Base-by-base conservation (phyloP, 2,888 invertebrate genomes). In the Ectemnius cavifrons region DNA sequence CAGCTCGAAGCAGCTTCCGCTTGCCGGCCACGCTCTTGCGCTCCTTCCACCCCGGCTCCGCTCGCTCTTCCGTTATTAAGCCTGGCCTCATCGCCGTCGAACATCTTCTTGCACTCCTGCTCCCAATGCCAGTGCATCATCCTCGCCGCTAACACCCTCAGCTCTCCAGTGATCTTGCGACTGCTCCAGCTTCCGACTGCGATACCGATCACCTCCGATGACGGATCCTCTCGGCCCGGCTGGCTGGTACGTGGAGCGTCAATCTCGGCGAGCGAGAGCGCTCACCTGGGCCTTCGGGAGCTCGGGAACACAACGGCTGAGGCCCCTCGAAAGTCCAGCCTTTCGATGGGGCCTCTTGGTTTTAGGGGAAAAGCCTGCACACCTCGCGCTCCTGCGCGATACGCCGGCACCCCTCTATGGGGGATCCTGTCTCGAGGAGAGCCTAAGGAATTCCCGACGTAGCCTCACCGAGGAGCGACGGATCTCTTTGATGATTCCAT, bases 371-470 rank as follows among this genome's bases (percentile, higher is more conserved):
- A 78, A 70, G 73, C 67, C 78, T 71, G 78, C 67, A 67, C 65
- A 60, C 18, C 47, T 3, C 27, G 63, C 71, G 70, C 16, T 14
- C 6, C 20, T 0, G 20, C 49, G 8, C 23, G 20, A 18, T 13
- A 52, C 16, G n/a, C 52, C 16, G 16, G 4, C 52, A 4, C 0
- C 52, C 14, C 13, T 27, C 75, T 81, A 81, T 77, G 81, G 81
- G 66, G 81, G 81, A 2, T 81, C 77, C 62, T 81, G 72, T 56
- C 79, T 72, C 56, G 74, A 74, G 46, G 71, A 73, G 4, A 71
- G 18, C 20, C 47, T 49, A 4, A 67, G 58, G 49, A 8, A 37
- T 11, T 37, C 37, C 8, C 28, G 49, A 45, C 72, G 63, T 8
- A 46, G 23, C 11, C 56, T 57, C 14, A 63, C 47, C 62, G 59